Percentiles rank a stretch among this genome's conserved stretches.
Conservation (phyloP, 2,797 vertebrate genomes). For the Phataginus tricuspis region DNA sequence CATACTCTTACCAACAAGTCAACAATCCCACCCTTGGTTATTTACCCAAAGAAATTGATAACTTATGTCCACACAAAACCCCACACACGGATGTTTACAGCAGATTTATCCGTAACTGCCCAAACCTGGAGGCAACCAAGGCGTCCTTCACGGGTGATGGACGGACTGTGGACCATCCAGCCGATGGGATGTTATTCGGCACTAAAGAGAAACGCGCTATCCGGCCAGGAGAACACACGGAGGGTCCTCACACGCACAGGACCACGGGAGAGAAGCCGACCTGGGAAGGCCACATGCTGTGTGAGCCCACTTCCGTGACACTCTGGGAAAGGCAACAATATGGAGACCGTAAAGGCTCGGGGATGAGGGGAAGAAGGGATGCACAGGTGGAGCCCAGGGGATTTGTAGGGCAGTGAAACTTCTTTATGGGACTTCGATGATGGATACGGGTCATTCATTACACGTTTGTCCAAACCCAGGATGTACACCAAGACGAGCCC, state of each 20-base stretch:
- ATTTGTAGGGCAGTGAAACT: no score
- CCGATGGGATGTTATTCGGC: fast-evolving
- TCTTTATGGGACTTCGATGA: fast-evolving
- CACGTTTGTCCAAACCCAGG: neutral
- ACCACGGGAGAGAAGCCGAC: no score
- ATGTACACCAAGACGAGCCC: fast-evolving
- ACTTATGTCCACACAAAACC: neutral
- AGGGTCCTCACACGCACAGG: no score
- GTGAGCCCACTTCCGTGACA: no score
- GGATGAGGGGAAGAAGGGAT: fast-evolving
- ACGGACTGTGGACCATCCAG: neutral
- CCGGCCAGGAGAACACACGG: neutral
- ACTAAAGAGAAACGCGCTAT: neutral
- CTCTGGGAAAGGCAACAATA: neutral
- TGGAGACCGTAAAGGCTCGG: neutral
- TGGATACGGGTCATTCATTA: fast-evolving
- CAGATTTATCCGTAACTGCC: neutral
- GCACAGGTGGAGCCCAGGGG: neutral
- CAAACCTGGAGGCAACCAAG: neutral
- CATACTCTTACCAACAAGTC: fast-evolving
- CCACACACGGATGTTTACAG: no score
- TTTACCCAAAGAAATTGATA: neutral
- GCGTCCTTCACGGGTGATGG: neutral
- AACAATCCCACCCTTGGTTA: neutral
- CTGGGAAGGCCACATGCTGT: no score